Evolutionary conservation across 1,140 invertebrate genomes (phyloP), one percentile per base, ranked within the genome.

Genomic region (Drosophila mauritiana): DNA sequence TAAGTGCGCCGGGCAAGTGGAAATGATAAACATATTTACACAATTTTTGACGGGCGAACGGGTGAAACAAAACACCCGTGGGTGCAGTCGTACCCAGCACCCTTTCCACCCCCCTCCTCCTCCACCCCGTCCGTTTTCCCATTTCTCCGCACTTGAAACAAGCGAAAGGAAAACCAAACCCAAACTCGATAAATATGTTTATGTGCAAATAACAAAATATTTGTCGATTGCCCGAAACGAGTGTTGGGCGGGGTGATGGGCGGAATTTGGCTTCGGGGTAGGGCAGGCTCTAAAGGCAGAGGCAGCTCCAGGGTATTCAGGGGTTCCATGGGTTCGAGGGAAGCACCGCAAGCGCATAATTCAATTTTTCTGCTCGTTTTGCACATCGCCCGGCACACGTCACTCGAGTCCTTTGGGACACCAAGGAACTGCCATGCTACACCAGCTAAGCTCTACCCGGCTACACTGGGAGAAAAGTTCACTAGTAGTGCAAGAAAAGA

Each of bases 21-120:
- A 91, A 91, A 91, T 90, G 90, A 91, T 91, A 91, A 91, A 90
- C 90, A 91, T 91, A 91, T 91, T 91, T 91, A 91, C 83, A 88
- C 90, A 91, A 91, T 91, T 91, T 91, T 90, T 91, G 90, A 91
- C 90, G 90, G 90, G 76, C 85, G 80, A 89, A 88, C 84, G 84
- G 84, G 84, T 89, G 85, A 89, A 89, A 89, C 85, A 83, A 61
- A 84, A 89, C 85, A 90, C 84, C 84, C 84, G 84, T 89, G 84
- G 84, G 84, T 75, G 73, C 84, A 72, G 80, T 65, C 31, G 31
- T 31, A 10, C 31, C 31, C 31, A 10, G 7, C 31, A 31, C 31
- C 8, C 31, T 3, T 31, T 8, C 31, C 31, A 17, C 8, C 8
- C 45, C 27, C 27, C 36, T 10, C 11, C 39, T 51, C 45, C 46